Evolutionary conservation across 2,888 invertebrate species (phyloP), one percentile per base, ranked within the genome.

Genomic region (Atrina japonica): DNA sequence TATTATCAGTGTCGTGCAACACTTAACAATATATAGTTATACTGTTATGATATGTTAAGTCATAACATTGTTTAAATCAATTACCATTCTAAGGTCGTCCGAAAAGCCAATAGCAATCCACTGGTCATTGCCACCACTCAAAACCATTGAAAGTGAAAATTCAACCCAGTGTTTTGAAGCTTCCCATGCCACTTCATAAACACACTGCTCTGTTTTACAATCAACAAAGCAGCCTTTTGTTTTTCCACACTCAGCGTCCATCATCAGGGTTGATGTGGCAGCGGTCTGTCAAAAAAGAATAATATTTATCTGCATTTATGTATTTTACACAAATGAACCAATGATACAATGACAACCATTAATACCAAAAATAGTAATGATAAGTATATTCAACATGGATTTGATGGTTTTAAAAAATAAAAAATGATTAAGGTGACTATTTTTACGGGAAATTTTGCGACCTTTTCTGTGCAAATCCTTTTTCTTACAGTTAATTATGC

Each of bases 21-120:
- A n/a, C n/a, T n/a, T n/a, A n/a, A n/a, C n/a, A n/a, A n/a, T n/a
- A n/a, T n/a, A n/a, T n/a, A n/a, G n/a, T n/a, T n/a, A n/a, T n/a
- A n/a, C n/a, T n/a, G n/a, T n/a, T n/a, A n/a, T n/a, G n/a, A n/a
- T n/a, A n/a, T n/a, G n/a, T n/a, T n/a, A n/a, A n/a, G n/a, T n/a
- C n/a, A n/a, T n/a, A n/a, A n/a, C n/a, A n/a, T n/a, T n/a, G n/a
- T n/a, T n/a, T n/a, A n/a, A n/a, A n/a, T n/a, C n/a, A n/a, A n/a
- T n/a, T 29, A 73, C 73, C 73, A 73, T 73, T 65, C 65, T 68
- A 2, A 60, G 11, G 40, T 73, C 73, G 41, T 11, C 29, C 1
- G 73, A 73, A 53, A 73, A 73, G 1, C 60, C 73, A 2, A 73
- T 68, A 14, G 65, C 73, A 3, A 69, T 59, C 73, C 73, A 73